These are phyloP conservation scores for Troilus luridus DNA, from an alignment of 2,888 invertebrate genomes.

Conservation along the genomic window DNA sequence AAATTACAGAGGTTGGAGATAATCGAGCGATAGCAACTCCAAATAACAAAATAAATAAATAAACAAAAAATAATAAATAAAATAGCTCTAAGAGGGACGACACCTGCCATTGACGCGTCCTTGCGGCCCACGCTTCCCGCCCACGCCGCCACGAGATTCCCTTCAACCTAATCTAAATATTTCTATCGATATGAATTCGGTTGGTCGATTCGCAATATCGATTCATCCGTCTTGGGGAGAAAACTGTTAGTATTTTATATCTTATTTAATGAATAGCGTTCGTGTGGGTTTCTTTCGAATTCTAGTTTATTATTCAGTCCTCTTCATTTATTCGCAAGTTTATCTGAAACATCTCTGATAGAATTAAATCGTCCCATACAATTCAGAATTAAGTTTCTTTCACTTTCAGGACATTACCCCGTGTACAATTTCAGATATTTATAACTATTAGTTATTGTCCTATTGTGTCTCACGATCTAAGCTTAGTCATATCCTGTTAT, in stretches of 20 bases:
- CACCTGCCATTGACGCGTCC: conserved; percentile 49
- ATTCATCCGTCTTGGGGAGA: neutral
- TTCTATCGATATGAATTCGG: conserved; percentile 36
- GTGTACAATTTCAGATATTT: no score
- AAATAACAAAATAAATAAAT: conserved; percentile 35
- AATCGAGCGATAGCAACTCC: neutral
- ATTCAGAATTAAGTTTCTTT: neutral
- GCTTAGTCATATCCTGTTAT: neutral
- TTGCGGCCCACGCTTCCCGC: neutral
- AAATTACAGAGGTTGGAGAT: neutral
- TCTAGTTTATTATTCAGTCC: conserved; percentile 18
- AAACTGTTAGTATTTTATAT: neutral
- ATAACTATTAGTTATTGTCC: neutral
- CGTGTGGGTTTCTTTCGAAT: conserved; percentile 5
- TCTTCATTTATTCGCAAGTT: neutral
- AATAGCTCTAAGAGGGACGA: conserved; percentile 43
- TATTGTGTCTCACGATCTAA: neutral
- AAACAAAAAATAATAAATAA: conserved; percentile 11
- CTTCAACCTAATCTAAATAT: conserved; percentile 13
- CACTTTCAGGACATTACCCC: neutral
- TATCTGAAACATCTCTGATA: neutral
- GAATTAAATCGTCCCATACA: neutral
- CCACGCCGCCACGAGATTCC: conserved; percentile 2
- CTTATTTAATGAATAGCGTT: neutral
- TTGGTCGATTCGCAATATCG: neutral